Evolutionary conservation across 2,888 invertebrate genomes (phyloP).

Genomic region (Leptinotarsa haldemani): DNA sequence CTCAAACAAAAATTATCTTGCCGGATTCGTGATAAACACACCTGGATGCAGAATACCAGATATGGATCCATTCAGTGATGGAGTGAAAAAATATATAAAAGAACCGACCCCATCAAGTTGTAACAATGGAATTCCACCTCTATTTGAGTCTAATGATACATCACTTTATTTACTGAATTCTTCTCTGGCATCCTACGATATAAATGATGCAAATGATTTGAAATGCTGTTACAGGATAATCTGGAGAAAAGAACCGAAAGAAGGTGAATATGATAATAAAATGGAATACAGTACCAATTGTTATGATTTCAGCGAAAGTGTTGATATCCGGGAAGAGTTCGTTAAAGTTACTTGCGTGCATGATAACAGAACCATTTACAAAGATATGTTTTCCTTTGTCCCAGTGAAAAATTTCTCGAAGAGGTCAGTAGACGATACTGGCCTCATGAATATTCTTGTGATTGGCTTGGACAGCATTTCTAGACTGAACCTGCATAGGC

Average conservation of each 20-base stretch:
- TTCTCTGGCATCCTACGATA: slow-evolving; percentile 67
- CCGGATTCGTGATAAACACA: slow-evolving; percentile 43
- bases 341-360: slow-evolving; percentile 74
- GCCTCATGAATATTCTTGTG: slow-evolving; percentile 76
- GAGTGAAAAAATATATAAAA: slow-evolving; percentile 69
- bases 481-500: slow-evolving; percentile 84
- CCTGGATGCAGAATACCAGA: slow-evolving; percentile 77
- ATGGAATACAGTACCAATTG: slow-evolving; percentile 68
- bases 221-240: slow-evolving; percentile 75
- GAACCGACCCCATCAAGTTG: slow-evolving; percentile 68
- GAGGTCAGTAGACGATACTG: background rate
- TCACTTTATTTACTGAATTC: slow-evolving; percentile 70
- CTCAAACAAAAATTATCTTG: background rate
- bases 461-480: slow-evolving; percentile 90
- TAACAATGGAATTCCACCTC: slow-evolving; percentile 67
- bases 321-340: slow-evolving; percentile 74
- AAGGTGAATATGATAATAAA: slow-evolving; percentile 67
- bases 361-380: slow-evolving; percentile 69
- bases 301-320: slow-evolving; percentile 65
- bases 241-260: slow-evolving; percentile 68
- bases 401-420: slow-evolving; percentile 63
- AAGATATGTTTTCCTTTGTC: slow-evolving; percentile 77
- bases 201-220: slow-evolving; percentile 65
- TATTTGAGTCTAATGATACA: slow-evolving; percentile 71
- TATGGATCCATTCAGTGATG: slow-evolving; percentile 72